Percentiles rank a stretch among this genome's conserved stretches.
These are phyloP conservation scores for Blennius ocellaris DNA, from an alignment of 2,113 vertebrate species.

Conservation along the genomic window DNA sequence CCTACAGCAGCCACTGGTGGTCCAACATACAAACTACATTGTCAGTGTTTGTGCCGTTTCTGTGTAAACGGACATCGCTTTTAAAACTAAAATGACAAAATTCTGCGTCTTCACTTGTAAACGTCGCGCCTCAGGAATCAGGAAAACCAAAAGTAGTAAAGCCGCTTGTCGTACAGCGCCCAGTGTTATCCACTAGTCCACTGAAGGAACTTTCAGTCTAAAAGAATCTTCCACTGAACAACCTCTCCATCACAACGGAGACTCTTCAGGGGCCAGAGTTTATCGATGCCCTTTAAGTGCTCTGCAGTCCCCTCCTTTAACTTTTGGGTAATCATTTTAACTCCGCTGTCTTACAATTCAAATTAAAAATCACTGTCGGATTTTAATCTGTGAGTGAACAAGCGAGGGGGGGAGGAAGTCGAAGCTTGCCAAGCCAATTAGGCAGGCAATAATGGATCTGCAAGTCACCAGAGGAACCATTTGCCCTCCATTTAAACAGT, in stretches of 20 bases:
- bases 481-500: constrained; percentile 80
- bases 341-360: constrained; percentile 59
- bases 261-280: constrained; percentile 22
- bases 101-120: background rate
- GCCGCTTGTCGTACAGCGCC: background rate
- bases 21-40: no score
- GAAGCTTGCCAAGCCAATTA: constrained; percentile 75
- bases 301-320: constrained; percentile 3
- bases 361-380: constrained; percentile 66
- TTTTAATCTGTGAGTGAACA: constrained; percentile 72
- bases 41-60: no score
- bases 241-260: no score
- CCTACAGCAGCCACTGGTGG: no score
- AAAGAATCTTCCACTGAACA: no score
- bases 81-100: background rate
- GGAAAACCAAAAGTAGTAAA: background rate
- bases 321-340: constrained; percentile 25
- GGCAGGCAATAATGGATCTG: constrained; percentile 78
- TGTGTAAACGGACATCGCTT: no score
- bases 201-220: no score
- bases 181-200: no score
- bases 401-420: constrained; percentile 48
- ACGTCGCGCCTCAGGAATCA: no score
- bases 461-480: constrained; percentile 77
- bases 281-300: background rate